Percentiles rank a stretch among this genome's conserved stretches.
phyloP scores from a whole-genome alignment of 2,888 invertebrate genomes.

The Halictus quadricinctus region DNA sequence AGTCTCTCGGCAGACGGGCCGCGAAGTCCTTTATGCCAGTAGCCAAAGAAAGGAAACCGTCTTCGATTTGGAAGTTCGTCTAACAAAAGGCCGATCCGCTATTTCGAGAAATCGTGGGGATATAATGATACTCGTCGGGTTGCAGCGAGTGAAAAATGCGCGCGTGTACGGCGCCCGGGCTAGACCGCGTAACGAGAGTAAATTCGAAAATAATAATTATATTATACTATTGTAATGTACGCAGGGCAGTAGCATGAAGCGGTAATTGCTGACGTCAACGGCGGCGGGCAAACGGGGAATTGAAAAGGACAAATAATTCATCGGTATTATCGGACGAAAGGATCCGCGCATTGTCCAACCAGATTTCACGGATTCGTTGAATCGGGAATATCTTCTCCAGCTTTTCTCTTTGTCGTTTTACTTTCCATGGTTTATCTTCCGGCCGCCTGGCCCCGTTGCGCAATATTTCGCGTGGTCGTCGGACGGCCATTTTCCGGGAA shows the following conservation, averaged over 20 bases:
- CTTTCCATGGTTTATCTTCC: background rate
- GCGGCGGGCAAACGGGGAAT: background rate
- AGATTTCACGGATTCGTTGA: background rate
- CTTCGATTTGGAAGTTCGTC: background rate
- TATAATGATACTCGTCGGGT: background rate
- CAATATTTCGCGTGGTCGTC: background rate
- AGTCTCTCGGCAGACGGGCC: background rate
- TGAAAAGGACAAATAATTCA: slow-evolving; percentile 5
- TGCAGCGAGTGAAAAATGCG: background rate
- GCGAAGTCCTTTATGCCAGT: background rate
- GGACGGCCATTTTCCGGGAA: background rate
- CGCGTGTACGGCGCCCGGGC: no score
- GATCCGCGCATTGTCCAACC: background rate
- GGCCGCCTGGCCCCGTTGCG: background rate
- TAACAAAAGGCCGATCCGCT: background rate
- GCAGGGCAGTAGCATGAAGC: background rate
- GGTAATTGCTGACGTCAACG: background rate
- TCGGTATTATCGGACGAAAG: background rate
- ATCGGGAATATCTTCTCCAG: background rate
- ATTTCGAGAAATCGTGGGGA: background rate
- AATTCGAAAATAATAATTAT: background rate
- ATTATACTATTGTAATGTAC: background rate
- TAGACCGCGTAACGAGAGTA: background rate
- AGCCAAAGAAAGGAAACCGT: background rate
- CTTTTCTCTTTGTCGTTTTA: background rate